Conservation (phyloP, 2,888 invertebrate species). For the Hybos culiciformis region DNA sequence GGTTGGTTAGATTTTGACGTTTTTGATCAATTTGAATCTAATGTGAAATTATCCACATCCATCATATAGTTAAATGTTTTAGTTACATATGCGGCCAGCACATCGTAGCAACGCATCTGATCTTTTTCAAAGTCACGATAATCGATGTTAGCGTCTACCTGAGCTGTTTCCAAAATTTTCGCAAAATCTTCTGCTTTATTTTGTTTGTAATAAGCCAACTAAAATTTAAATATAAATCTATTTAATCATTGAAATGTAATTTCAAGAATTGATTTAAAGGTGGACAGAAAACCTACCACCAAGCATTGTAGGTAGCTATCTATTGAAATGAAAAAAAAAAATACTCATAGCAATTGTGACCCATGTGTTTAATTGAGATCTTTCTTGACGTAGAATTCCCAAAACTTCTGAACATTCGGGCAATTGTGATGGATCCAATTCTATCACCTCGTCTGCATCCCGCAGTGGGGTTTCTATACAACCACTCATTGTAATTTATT, state of each 20-base stretch:
- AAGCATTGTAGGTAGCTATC: too few relatives aligned
- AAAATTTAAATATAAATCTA: conserved; percentile 9
- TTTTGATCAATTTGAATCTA: too few relatives aligned
- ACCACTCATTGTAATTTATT: conserved; percentile 33
- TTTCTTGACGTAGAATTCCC: conserved; percentile 84
- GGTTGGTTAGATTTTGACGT: too few relatives aligned
- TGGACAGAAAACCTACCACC: too few relatives aligned
- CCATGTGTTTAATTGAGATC: conserved; percentile 87
- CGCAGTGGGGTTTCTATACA: conserved; percentile 82
- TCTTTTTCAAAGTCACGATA: conserved; percentile 90
- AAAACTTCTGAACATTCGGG: conserved; percentile 95
- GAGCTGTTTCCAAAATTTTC: conserved; percentile 79
- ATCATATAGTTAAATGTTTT: too few relatives aligned
- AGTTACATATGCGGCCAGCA: conserved; percentile 94
- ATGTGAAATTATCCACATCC: too few relatives aligned
- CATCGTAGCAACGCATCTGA: conserved; percentile 95
- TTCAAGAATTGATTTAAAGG: neutral
- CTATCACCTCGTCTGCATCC: conserved; percentile 94
- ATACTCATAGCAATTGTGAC: conserved; percentile 86
- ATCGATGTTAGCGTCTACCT: conserved; percentile 69
- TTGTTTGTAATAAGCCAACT: conserved; percentile 96
- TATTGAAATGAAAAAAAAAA: too few relatives aligned
- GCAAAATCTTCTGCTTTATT: conserved; percentile 86
- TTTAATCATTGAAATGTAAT: neutral
- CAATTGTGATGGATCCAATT: conserved; percentile 83